Evolutionary conservation across 1,140 invertebrate species (phyloP).

Genomic region (Luehdorfia chinensis): DNA sequence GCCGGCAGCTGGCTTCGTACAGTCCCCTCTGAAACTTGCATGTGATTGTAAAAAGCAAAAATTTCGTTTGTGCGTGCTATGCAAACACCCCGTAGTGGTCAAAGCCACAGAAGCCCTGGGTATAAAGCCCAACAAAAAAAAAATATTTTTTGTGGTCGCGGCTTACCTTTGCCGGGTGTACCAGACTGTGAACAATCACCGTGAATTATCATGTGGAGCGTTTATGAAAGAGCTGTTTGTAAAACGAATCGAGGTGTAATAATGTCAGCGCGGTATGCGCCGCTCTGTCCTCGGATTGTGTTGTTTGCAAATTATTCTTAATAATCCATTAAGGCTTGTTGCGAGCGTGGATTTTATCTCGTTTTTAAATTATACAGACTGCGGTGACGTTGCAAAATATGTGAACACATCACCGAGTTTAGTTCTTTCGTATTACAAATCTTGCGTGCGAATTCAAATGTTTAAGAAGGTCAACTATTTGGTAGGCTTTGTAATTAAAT

Average conservation of each 20-base stretch:
- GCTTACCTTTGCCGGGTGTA: slow-evolving; percentile 61
- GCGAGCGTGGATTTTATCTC: slow-evolving; percentile 28
- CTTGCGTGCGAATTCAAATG: no score
- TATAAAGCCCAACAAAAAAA: slow-evolving; percentile 57
- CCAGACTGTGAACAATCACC: slow-evolving; percentile 69
- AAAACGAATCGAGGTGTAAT: slow-evolving; percentile 51
- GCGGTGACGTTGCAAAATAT: background rate
- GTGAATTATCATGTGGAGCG: slow-evolving; percentile 65
- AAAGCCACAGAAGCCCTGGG: slow-evolving; percentile 44
- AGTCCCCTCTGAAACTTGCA: slow-evolving; percentile 53
- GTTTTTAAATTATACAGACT: slow-evolving; percentile 12
- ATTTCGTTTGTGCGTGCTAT: slow-evolving; percentile 3
- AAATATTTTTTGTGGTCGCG: slow-evolving; percentile 66
- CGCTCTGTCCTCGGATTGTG: slow-evolving; percentile 46
- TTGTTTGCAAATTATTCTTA: slow-evolving; percentile 58
- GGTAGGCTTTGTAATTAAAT: no score
- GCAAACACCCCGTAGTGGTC: slow-evolving; percentile 50
- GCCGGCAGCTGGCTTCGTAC: slow-evolving; percentile 56
- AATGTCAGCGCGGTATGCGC: slow-evolving; percentile 36
- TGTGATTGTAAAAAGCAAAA: slow-evolving; percentile 52
- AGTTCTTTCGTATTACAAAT: no score
- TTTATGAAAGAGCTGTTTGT: slow-evolving; percentile 66
- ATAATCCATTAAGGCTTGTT: slow-evolving; percentile 32
- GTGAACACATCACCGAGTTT: no score
- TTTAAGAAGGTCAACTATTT: no score